A percentile compares a stretch with the other conserved stretches of the same genome.
Conservation (phyloP, 1,140 invertebrate species). For the Pinna nobilis region DNA sequence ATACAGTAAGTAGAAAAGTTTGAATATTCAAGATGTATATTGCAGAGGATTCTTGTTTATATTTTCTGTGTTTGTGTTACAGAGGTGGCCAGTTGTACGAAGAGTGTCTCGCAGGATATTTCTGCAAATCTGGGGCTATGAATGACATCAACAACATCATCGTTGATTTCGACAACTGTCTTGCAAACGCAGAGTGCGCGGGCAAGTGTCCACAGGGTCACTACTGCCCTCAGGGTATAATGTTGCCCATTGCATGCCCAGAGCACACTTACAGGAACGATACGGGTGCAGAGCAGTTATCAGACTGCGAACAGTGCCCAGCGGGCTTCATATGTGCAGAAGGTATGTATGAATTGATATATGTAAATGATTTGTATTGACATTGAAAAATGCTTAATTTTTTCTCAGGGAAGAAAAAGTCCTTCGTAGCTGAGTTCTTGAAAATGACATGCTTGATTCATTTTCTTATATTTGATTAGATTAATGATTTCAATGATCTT, state of each 20-base stretch:
- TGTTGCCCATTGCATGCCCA: constrained; percentile 63
- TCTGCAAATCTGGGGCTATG: constrained; percentile 66
- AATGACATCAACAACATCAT: constrained; percentile 59
- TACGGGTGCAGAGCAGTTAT: constrained; percentile 50
- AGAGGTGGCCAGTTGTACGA: constrained; percentile 62
- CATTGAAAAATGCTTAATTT: too few relatives aligned
- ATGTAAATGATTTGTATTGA: too few relatives aligned
- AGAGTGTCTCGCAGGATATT: constrained; percentile 69
- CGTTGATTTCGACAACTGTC: constrained; percentile 53
- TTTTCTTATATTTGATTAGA: too few relatives aligned
- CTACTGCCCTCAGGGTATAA: constrained; percentile 65
- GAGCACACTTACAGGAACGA: constrained; percentile 58
- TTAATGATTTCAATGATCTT: too few relatives aligned
- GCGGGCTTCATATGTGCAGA: constrained; percentile 62
- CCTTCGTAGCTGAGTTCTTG: too few relatives aligned
- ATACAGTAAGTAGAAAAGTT: too few relatives aligned
- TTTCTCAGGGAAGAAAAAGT: too few relatives aligned
- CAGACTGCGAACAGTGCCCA: constrained; percentile 63
- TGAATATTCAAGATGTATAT: too few relatives aligned
- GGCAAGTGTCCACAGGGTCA: constrained; percentile 67
- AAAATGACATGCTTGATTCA: too few relatives aligned
- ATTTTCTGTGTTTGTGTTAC: constrained; percentile 19
- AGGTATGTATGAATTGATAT: constrained; percentile 43
- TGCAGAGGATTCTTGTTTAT: background rate
- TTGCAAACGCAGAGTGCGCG: constrained; percentile 60